These are phyloP conservation scores for Microtus ochrogaster DNA, from an alignment of 2,113 vertebrate genomes.

Conservation along the genomic window DNA sequence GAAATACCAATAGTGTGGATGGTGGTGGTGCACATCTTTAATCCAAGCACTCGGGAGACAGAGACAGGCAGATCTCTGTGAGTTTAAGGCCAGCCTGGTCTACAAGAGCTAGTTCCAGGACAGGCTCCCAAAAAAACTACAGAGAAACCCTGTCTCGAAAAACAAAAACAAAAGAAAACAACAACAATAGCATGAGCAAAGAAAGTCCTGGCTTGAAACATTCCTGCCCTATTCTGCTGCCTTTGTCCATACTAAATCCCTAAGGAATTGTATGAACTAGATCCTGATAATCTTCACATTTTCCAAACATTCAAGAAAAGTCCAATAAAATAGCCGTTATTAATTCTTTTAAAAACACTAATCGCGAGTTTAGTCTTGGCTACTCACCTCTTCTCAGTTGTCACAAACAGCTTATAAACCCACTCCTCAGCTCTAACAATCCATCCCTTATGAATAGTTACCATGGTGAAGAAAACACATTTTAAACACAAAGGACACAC, in stretches of 20 bases:
- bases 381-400: constrained; percentile 53
- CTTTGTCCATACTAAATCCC: background rate
- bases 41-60: too few species aligned
- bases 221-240: background rate
- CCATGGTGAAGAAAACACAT: background rate
- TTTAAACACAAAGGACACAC: constrained; percentile 44
- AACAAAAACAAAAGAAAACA: too few species aligned
- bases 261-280: constrained; percentile 43
- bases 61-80: too few species aligned
- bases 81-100: too few species aligned
- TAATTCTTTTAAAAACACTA: constrained; percentile 39
- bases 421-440: background rate
- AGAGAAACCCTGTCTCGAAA: too few species aligned
- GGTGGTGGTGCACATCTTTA: too few species aligned
- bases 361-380: constrained; percentile 17
- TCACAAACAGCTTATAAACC: constrained; percentile 21
- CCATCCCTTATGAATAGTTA: constrained; percentile 30
- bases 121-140: too few species aligned
- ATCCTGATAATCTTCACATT: constrained; percentile 20
- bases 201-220: background rate
- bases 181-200: background rate
- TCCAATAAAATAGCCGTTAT: background rate
- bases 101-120: too few species aligned
- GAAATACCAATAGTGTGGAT: background rate
- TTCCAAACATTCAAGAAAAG: constrained; percentile 36